Evolutionary conservation across 2,797 vertebrate species (phyloP).

Genomic region (Lepilemur septentrionalis): DNA sequence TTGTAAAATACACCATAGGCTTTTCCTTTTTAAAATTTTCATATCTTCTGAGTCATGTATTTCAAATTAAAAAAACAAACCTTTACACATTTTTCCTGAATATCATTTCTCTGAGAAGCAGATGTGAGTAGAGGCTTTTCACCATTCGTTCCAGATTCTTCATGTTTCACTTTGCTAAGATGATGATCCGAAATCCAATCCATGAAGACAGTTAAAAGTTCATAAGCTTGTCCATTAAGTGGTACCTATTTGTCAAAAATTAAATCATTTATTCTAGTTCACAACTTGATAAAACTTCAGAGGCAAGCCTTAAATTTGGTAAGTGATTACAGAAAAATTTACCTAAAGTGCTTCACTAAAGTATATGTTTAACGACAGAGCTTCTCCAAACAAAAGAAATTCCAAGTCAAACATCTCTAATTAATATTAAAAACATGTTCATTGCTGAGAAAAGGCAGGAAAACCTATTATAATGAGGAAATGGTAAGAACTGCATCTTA

Average conservation of each 20-base stretch:
- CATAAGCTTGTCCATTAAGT: constrained; percentile 81
- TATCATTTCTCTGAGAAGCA: constrained; percentile 76
- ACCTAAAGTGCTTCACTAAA: not conserved
- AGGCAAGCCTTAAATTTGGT: constrained; percentile 28
- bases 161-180: constrained; percentile 79
- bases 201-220: constrained; percentile 88
- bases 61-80: constrained; percentile 71
- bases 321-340: constrained; percentile 2
- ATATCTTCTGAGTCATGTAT: not conserved
- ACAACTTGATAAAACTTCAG: constrained; percentile 7
- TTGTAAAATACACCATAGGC: not conserved
- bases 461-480: not conserved
- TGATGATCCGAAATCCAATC: constrained; percentile 91
- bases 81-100: constrained; percentile 89
- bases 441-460: not conserved
- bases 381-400: constrained; percentile 28
- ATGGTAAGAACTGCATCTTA: not conserved
- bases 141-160: constrained; percentile 72
- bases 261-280: constrained; percentile 29
- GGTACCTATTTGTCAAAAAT: constrained; percentile 79
- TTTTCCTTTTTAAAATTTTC: not conserved
- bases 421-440: constrained; percentile 10
- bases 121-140: constrained; percentile 60
- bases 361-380: not conserved
- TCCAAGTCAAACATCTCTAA: not conserved